Conservation (phyloP, 2,888 invertebrate species). For the Ophraella communa region DNA sequence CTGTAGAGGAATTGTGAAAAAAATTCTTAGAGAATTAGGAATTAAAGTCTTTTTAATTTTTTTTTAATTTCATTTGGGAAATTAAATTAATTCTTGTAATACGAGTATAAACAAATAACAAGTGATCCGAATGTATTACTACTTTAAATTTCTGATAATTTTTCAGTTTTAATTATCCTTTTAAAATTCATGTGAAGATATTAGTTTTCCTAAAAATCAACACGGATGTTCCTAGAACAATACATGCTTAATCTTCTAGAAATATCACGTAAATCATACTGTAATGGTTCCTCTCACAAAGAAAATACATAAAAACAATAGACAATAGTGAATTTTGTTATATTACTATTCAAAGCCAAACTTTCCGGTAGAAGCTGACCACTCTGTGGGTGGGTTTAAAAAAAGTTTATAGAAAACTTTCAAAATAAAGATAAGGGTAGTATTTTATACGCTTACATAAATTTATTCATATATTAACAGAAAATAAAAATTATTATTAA, state of each 20-base stretch:
- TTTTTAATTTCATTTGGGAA: no score
- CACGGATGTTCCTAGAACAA: neutral
- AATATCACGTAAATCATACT: conserved; percentile 1
- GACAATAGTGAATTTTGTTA: neutral
- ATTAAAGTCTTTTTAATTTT: no score
- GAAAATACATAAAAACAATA: conserved; percentile 4
- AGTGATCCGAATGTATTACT: no score
- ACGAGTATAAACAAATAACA: no score
- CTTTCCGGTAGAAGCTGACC: neutral
- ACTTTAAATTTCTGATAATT: no score
- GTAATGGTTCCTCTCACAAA: neutral
- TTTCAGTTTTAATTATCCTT: neutral
- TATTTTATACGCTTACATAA: no score
- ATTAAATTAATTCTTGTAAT: no score
- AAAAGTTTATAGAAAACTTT: neutral
- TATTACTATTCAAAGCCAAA: neutral
- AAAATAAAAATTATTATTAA: no score
- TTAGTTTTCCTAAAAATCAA: neutral
- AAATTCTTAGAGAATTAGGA: no score
- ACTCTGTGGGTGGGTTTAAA: neutral
- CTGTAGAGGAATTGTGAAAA: no score
- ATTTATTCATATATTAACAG: neutral
- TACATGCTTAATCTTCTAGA: neutral
- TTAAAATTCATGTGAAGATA: neutral
- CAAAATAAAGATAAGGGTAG: neutral